phyloP scores from a whole-genome alignment of 2,797 vertebrate species.

The Calcarius lapponicus region DNA sequence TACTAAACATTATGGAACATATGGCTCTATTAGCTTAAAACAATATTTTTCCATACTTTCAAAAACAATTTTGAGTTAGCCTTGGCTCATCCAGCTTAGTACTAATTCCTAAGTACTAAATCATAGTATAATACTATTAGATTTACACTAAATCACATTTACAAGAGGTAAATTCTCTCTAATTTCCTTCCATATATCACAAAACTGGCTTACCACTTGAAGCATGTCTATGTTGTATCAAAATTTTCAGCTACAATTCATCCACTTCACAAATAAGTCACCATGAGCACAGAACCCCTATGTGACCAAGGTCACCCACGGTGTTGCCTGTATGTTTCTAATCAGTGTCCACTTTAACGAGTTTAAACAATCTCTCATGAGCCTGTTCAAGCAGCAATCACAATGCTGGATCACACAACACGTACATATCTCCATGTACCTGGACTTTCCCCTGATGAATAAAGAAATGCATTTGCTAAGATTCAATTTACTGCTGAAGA shows the following conservation, averaged over 20 bases:
- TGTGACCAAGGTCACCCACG: neutral
- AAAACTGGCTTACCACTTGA: neutral
- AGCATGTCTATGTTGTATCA: neutral
- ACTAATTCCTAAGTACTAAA: neutral
- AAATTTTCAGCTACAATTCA: neutral
- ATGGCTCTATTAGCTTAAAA: neutral
- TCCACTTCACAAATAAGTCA: neutral
- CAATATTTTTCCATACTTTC: neutral
- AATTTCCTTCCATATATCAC: neutral
- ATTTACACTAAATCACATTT: neutral
- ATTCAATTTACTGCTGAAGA: neutral
- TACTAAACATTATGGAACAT: neutral
- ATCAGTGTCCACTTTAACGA: accelerated
- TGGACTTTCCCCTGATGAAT: neutral
- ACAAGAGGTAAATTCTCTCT: neutral
- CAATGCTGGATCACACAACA: neutral
- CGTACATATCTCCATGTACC: neutral
- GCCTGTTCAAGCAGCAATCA: neutral
- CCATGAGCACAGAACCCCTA: neutral
- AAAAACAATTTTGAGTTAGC: neutral
- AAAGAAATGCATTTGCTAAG: neutral
- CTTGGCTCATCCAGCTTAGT: neutral
- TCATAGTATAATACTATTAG: neutral
- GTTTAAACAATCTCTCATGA: neutral
- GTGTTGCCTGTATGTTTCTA: neutral